phyloP scores from a whole-genome alignment of 2,797 vertebrate species.

The Onychomys arenicola region DNA sequence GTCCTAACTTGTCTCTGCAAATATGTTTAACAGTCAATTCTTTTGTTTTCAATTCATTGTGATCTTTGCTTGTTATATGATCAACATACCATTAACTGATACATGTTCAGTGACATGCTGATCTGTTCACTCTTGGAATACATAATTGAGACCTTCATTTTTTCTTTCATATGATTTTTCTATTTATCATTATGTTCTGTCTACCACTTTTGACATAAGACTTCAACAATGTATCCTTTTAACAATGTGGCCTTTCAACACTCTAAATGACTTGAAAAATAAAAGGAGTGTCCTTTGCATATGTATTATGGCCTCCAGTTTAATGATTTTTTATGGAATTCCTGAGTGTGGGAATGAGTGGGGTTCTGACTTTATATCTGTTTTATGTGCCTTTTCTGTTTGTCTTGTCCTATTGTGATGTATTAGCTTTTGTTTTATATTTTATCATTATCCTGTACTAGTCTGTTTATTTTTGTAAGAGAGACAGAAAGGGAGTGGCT shows the following conservation, averaged over 20 bases:
- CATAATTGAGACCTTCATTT: neutral
- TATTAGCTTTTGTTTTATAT: too few species aligned
- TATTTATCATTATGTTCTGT: neutral
- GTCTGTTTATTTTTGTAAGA: too few species aligned
- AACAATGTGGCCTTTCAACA: neutral
- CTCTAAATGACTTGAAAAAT: too few species aligned
- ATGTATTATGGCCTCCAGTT: too few species aligned
- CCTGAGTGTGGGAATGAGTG: too few species aligned
- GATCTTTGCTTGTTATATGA: neutral
- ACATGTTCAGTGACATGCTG: neutral
- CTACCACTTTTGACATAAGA: neutral
- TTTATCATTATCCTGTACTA: too few species aligned
- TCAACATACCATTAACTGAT: neutral
- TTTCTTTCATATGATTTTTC: neutral
- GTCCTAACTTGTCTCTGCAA: neutral
- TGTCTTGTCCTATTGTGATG: too few species aligned
- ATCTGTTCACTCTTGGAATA: neutral
- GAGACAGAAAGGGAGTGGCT: too few species aligned
- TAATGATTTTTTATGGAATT: too few species aligned
- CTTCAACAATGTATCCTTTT: neutral
- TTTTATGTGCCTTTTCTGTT: too few species aligned
- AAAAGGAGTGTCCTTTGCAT: too few species aligned
- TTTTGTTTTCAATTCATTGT: neutral
- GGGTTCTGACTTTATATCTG: too few species aligned
- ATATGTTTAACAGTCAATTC: neutral